Conservation (phyloP, 2,888 invertebrate species). For the Tetropium fuscum region DNA sequence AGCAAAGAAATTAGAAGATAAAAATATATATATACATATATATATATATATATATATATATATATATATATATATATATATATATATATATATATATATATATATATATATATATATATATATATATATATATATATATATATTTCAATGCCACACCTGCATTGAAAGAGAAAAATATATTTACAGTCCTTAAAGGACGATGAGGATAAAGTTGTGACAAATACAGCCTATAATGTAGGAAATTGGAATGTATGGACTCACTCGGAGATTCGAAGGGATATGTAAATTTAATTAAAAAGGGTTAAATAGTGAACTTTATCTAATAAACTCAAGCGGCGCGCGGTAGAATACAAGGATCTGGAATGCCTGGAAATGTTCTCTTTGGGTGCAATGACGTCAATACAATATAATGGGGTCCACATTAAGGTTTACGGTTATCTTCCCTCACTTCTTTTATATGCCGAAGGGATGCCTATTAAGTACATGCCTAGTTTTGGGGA, state of each 20-base stretch:
- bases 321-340: background rate
- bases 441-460: background rate
- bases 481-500: too few relatives aligned
- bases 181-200: too few relatives aligned
- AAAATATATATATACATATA: too few relatives aligned
- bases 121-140: too few relatives aligned
- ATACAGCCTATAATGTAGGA: conserved; percentile 11
- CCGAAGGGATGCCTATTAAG: background rate
- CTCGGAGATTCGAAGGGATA: background rate
- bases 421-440: background rate
- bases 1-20: too few relatives aligned
- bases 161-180: too few relatives aligned
- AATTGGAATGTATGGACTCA: background rate
- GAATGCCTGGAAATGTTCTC: conserved; percentile 2
- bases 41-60: too few relatives aligned
- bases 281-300: conserved; percentile 12
- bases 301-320: conserved; percentile 10
- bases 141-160: too few relatives aligned
- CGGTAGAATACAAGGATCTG: background rate
- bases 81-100: too few relatives aligned
- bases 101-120: too few relatives aligned
- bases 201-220: conserved; percentile 2
- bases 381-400: conserved; percentile 1
- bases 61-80: too few relatives aligned
- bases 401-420: conserved; percentile 4